phyloP scores from a whole-genome alignment of 2,113 vertebrate genomes.

The Ceyx margarethae region DNA sequence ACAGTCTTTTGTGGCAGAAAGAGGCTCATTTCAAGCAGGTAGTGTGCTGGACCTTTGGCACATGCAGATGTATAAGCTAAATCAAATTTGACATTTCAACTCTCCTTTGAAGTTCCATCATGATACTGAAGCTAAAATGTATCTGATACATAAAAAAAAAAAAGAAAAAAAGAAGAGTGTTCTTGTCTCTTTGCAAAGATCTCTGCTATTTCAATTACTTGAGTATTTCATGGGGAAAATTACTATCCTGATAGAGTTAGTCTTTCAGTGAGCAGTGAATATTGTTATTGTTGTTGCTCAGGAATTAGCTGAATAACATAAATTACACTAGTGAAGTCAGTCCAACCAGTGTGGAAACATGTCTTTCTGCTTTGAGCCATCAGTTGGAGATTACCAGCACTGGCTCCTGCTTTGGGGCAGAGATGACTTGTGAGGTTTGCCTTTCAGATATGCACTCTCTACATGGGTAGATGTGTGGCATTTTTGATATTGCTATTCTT shows the following conservation, averaged over 20 bases:
- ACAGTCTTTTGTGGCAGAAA: neutral
- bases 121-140: neutral
- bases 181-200: neutral
- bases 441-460: neutral
- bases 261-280: conserved; percentile 52
- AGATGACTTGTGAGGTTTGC: neutral
- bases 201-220: conserved; percentile 58
- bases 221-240: conserved; percentile 55
- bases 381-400: neutral
- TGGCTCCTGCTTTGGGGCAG: neutral
- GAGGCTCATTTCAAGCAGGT: neutral
- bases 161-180: rapidly evolving
- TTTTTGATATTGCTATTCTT: neutral
- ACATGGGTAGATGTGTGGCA: too few species aligned
- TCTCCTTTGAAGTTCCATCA: neutral
- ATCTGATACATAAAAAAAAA: neutral
- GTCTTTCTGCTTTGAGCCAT: neutral
- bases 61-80: neutral
- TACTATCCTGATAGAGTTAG: conserved; percentile 34
- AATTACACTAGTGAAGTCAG: conserved; percentile 40
- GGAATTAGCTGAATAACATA: conserved; percentile 40
- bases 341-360: neutral
- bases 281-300: conserved; percentile 40
- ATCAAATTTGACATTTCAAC: neutral
- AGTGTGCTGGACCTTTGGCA: neutral